Conservation (phyloP, 2,797 vertebrate species). For the Manis javanica region DNA sequence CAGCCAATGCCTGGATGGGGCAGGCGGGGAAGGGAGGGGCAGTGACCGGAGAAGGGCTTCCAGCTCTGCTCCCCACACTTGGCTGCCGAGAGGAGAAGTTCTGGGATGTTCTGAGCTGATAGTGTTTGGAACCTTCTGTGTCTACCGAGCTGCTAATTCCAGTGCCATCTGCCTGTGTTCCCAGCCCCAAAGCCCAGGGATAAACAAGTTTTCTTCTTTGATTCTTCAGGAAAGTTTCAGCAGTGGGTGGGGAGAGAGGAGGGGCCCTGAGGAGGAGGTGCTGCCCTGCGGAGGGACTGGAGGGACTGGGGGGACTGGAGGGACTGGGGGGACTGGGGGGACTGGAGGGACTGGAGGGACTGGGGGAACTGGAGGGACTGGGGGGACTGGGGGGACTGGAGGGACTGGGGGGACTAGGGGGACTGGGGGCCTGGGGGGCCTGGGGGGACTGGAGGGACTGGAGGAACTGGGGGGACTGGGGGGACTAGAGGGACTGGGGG, state of each 20-base stretch:
- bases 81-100: background rate
- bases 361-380: no score
- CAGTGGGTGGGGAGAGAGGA: background rate
- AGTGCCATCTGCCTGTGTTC: conserved; percentile 51
- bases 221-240: conserved; percentile 4
- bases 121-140: background rate
- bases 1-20: background rate
- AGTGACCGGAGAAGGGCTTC: background rate
- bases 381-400: no score
- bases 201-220: conserved; percentile 44
- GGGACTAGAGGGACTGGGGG: no score
- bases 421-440: no score
- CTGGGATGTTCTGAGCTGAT: background rate
- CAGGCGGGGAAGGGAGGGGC: background rate
- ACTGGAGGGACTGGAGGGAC: no score
- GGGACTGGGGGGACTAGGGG: no score
- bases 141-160: conserved; percentile 7
- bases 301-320: no score
- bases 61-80: background rate
- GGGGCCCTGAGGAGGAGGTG: background rate
- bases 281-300: background rate
- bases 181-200: background rate
- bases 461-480: no score
- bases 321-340: no score
- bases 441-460: no score